Evolutionary conservation across 30 jellyfish, hydroid and myxozoan species (phyloP).

Genomic region (Catostylus mosaicus): DNA sequence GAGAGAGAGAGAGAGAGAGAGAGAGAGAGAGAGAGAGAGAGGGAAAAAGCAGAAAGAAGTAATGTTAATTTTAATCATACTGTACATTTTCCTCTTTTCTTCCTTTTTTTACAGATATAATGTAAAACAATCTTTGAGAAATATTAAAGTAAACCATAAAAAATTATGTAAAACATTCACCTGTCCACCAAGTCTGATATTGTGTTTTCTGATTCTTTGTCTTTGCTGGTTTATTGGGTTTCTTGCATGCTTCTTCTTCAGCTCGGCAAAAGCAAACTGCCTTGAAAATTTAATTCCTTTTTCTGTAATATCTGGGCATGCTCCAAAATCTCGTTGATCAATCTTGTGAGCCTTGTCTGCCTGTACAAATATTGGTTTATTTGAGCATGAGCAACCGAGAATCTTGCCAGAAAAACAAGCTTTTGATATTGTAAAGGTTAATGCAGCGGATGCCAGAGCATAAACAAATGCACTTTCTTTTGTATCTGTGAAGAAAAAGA

Average conservation of each 20-base stretch:
- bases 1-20: too few relatives aligned
- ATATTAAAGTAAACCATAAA: too few relatives aligned
- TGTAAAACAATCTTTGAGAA: too few relatives aligned
- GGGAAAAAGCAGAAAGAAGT: too few relatives aligned
- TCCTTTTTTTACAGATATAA: too few relatives aligned
- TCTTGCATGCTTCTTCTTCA: slow-evolving; percentile 64
- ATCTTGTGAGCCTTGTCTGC: slow-evolving; percentile 56
- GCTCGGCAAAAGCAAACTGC: slow-evolving; percentile 79
- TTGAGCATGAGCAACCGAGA: slow-evolving; percentile 79
- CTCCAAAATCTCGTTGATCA: slow-evolving; percentile 67
- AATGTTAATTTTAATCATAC: too few relatives aligned
- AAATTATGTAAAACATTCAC: too few relatives aligned
- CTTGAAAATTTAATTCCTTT: slow-evolving; percentile 73
- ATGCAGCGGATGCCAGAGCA: slow-evolving; percentile 89
- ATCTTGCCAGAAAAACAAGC: slow-evolving; percentile 91
- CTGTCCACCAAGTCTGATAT: slow-evolving; percentile 83
- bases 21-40: too few relatives aligned
- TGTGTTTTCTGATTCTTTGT: slow-evolving; percentile 76
- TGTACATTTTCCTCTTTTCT: too few relatives aligned
- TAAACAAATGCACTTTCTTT: slow-evolving; percentile 88
- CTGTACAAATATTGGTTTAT: slow-evolving; percentile 62
- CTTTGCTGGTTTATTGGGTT: slow-evolving; percentile 49
- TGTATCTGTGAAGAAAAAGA: slow-evolving; percentile 72
- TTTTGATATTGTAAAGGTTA: slow-evolving; percentile 82
- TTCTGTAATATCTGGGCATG: slow-evolving; percentile 78